Evolutionary conservation across 2,113 vertebrate genomes (phyloP), one percentile per base, ranked within the genome.

Genomic region (Pseudorhombus dupliciocellatus): DNA sequence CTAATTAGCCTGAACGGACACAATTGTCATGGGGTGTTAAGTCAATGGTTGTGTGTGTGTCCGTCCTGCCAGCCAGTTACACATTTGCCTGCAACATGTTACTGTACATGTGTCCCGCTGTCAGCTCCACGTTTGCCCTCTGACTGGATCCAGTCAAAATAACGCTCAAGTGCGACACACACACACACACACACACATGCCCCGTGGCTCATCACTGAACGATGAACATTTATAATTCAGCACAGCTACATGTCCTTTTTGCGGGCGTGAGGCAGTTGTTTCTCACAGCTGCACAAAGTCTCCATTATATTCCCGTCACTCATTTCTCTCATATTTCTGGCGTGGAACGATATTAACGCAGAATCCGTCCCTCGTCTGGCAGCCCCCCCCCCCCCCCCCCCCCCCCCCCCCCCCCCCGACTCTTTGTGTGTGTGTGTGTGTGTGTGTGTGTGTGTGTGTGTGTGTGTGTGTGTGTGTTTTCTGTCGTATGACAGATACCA

Each of bases 281-380:
- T 71, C 60, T 60, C 73, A 46, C 55, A 71, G 73, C 75, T 78
- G 70, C 69, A 81, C 65, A 82, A 78, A 69, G 70, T 56, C 28
- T 31, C 28, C 60, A 83, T 87, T 82, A 62, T 68, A 70, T 75
- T 52, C 69, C 77, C 59, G 64, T 80, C 66, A 75, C 50, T 74
- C 77, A 78, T 79, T 71, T 75, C 46, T 24, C 57, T 72, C 53
- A 37, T 54, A 46, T 56, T 67, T 87, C 66, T 80, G 73, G 77
- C 62, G 28, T 69, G 52, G 85, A 66, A 24, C 46, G 22, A 79
- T 76, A 42, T 77, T 65, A 51, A 50, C 53, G 25, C 56, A 14
- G 30, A 12, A 26, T 5, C 52, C 40, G 50, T 22, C 50, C 50
- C 50, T 52, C 50, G 21, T 52, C 46, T 50, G 46, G 18, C 46